Conservation (phyloP, 2,888 invertebrate species). For the Phlogophora meticulosa region DNA sequence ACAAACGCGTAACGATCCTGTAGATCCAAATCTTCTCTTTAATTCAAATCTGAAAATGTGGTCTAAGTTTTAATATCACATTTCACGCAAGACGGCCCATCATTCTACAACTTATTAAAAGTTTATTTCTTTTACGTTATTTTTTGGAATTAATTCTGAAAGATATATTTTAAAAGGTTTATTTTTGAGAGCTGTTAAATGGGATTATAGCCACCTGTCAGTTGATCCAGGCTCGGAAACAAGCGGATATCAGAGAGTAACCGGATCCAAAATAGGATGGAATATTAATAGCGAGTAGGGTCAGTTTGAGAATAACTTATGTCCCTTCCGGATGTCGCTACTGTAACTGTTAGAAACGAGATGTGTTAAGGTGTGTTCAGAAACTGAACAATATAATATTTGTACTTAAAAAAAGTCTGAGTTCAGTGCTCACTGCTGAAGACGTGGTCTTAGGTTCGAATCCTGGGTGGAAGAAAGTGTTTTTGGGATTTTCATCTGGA, state of each 20-base stretch:
- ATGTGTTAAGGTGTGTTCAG: neutral
- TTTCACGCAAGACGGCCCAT: neutral
- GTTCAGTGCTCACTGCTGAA: too few relatives aligned
- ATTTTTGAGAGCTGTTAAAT: constrained; percentile 51
- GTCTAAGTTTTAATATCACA: neutral
- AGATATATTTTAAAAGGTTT: constrained; percentile 36
- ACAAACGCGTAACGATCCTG: neutral
- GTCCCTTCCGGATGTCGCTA: constrained; percentile 4
- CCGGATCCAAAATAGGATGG: constrained; percentile 7
- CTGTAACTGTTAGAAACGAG: neutral
- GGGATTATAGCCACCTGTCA: constrained; percentile 52
- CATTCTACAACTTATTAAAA: constrained; percentile 3
- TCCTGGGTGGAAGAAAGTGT: too few relatives aligned
- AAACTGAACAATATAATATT: too few relatives aligned
- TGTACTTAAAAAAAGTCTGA: too few relatives aligned
- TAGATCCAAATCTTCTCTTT: neutral
- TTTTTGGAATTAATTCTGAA: constrained; percentile 18
- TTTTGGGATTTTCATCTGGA: too few relatives aligned
- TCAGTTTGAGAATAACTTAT: constrained; percentile 9
- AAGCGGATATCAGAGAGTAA: constrained; percentile 38
- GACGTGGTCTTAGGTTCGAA: too few relatives aligned
- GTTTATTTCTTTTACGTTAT: constrained; percentile 24
- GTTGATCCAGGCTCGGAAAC: constrained; percentile 23
- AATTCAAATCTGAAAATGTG: too few relatives aligned
- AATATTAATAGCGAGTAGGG: constrained; percentile 18